Percentiles rank a stretch among this genome's conserved stretches.
These are phyloP conservation scores for Pycnomerus fuliginosus DNA, from an alignment of 2,888 invertebrate genomes.

Conservation along the genomic window DNA sequence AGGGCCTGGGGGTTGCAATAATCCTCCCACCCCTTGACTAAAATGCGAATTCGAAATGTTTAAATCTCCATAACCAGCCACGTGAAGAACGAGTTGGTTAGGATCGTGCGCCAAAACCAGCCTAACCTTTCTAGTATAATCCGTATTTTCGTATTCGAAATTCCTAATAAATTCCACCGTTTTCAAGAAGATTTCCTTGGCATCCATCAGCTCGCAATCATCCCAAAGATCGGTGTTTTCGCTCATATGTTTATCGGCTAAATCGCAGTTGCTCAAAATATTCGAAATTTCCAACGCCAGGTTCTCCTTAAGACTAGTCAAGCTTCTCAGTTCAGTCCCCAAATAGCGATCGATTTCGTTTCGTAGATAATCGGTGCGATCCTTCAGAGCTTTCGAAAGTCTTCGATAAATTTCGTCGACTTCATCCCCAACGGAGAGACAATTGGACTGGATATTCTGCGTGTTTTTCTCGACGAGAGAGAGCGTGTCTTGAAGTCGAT, in stretches of 20 bases:
- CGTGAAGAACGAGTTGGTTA: conserved; percentile 83
- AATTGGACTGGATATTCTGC: conserved; percentile 83
- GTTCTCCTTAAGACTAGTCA: conserved; percentile 88
- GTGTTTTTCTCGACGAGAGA: conserved; percentile 86
- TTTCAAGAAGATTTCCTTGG: conserved; percentile 93
- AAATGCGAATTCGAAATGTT: conserved; percentile 64
- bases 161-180: conserved; percentile 94
- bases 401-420: conserved; percentile 90
- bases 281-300: conserved; percentile 93
- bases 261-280: conserved; percentile 94
- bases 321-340: conserved; percentile 80
- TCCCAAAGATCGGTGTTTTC: conserved; percentile 85
- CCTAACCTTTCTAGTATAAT: conserved; percentile 81
- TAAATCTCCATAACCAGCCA: conserved; percentile 87
- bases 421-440: conserved; percentile 87
- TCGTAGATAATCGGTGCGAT: conserved; percentile 82
- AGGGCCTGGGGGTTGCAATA: conserved; percentile 63
- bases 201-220: conserved; percentile 88
- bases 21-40: conserved; percentile 53
- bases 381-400: conserved; percentile 84
- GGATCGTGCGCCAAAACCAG: conserved; percentile 91
- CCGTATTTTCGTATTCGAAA: conserved; percentile 91
- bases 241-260: conserved; percentile 92
- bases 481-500: conserved; percentile 84
- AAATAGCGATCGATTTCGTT: conserved; percentile 91